A percentile compares a stretch with the other conserved stretches of the same genome.
Evolutionary conservation across 2,797 vertebrate genomes (phyloP).

Genomic region (Intellagama lesueurii): DNA sequence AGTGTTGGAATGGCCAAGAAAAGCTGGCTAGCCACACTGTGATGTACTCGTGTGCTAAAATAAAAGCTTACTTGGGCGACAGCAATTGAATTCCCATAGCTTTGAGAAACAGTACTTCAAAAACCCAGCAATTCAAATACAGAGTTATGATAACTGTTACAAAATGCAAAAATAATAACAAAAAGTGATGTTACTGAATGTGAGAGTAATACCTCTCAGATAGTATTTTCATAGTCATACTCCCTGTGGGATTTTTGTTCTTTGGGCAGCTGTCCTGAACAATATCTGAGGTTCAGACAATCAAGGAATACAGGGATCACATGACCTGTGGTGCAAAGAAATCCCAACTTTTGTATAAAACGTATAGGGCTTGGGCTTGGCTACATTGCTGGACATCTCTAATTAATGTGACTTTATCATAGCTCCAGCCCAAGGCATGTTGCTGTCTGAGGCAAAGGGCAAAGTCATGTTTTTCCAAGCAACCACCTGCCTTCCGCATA

Average conservation of each 20-base stretch:
- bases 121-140: not conserved
- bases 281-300: not conserved
- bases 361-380: too few relatives aligned
- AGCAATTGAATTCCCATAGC: slow-evolving; percentile 2
- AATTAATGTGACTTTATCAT: not conserved
- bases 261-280: not conserved
- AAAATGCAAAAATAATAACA: not conserved
- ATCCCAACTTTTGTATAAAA: not conserved
- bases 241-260: not conserved
- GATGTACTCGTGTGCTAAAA: slow-evolving; percentile 1
- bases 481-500: too few relatives aligned
- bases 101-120: slow-evolving; percentile 27
- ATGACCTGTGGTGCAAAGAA: not conserved
- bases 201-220: not conserved
- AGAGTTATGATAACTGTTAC: not conserved
- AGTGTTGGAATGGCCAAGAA: slow-evolving; percentile 17
- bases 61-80: not conserved
- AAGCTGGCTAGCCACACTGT: not conserved
- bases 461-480: too few relatives aligned
- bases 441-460: too few relatives aligned
- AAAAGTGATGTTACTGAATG: not conserved
- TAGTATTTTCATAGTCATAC: not conserved
- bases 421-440: too few relatives aligned
- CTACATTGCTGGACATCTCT: not conserved
- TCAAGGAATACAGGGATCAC: not conserved